A percentile compares a stretch with the other conserved stretches of the same genome.
Conservation (phyloP, 2,113 vertebrate genomes). For the Scomber japonicus region DNA sequence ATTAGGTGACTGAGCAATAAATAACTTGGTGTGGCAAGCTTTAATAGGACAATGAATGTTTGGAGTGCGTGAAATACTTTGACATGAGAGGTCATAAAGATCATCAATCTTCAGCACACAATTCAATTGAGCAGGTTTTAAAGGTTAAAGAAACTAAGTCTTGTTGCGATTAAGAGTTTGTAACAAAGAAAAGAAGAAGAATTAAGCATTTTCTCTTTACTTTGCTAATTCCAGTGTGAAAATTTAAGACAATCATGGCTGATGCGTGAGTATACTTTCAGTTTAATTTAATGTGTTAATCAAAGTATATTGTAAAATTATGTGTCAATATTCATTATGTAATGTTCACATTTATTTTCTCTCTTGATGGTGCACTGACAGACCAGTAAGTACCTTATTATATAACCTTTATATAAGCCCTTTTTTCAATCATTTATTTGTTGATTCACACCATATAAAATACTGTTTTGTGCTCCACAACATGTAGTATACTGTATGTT, state of each 20-base stretch:
- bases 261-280: conserved; percentile 66
- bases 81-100: not conserved
- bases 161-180: not conserved
- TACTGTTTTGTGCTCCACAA: not conserved
- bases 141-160: not conserved
- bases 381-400: conserved; percentile 64
- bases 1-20: not conserved
- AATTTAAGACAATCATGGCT: conserved; percentile 54
- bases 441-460: not conserved
- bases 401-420: not conserved
- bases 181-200: not conserved
- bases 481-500: not conserved
- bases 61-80: conserved; percentile 33
- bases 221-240: conserved; percentile 22
- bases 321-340: not conserved
- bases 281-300: not conserved
- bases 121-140: conserved; percentile 14
- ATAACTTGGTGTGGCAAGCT: conserved; percentile 16
- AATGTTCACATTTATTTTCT: conserved; percentile 5
- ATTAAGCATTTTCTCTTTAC: not conserved
- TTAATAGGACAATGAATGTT: conserved; percentile 34
- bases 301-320: not conserved
- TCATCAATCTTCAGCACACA: conserved; percentile 11
- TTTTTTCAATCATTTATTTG: not conserved
- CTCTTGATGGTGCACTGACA: conserved; percentile 29